Evolutionary conservation across 2,888 invertebrate genomes (phyloP), one percentile per base, ranked within the genome.

Genomic region (Lagria hirta): DNA sequence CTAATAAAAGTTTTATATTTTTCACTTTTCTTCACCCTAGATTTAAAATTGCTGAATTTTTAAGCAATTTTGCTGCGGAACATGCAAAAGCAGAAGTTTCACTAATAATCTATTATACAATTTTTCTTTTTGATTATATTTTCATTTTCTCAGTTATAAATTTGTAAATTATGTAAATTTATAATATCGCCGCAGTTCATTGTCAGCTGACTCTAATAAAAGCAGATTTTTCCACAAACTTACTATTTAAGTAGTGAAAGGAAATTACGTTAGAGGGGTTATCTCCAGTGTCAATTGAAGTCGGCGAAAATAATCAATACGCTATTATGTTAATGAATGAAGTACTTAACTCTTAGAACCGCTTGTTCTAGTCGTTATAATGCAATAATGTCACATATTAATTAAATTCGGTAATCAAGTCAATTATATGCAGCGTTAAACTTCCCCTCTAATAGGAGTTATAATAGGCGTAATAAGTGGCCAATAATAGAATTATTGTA

Each of bases 381-480:
- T 34, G 18, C 26, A 35, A 46, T 46, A 37, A 38, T 37, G 30
- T 34, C 33, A 34, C 33, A 42, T 43, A 48, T 43, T 48, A 43
- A 48, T 48, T 48, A 38, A 38, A 24, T 43, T 33, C 15, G 22
- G 22, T 29, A 32, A 38, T 34, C 24, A 34, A 43, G 42, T 47
- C 41, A 47, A 36, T 47, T 47, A 32, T 37, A 32, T 29, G 18
- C 27, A 15, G 36, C 36, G 41, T 26, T 34, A 34, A 34, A 33
- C 38, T 28, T 45, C 26, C 32, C 36, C 36, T 30, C 17, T 47
- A 47, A 36, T 32, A 37, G 18, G 32, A 33, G 34, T 34, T 30
- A 14, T 47, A 47, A 36, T 32, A 37, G 18, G 32, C 33, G 34
- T 34, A 48, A 43, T 43, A 43, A 34, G 36, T 34, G 34, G 27